Percentiles rank a stretch among this genome's conserved stretches.
Evolutionary conservation across 1,140 invertebrate species (phyloP).

Genomic region (Coptotermes formosanus): DNA sequence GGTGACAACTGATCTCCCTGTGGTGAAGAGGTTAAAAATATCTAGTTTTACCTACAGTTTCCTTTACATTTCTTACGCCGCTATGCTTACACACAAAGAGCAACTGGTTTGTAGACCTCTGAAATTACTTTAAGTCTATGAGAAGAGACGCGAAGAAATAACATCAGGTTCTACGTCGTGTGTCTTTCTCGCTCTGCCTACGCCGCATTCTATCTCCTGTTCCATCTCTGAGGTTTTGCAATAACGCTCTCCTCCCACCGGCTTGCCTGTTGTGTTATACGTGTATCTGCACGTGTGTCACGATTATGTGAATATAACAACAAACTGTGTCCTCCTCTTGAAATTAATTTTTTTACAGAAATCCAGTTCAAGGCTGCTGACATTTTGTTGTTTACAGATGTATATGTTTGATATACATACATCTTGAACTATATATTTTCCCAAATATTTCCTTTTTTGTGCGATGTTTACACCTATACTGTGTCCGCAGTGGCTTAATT

Average conservation of each 20-base stretch:
- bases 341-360: background rate
- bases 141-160: no score
- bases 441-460: background rate
- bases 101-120: no score
- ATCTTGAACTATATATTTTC: background rate
- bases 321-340: background rate
- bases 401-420: no score
- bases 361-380: background rate
- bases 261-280: background rate
- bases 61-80: no score
- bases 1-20: no score
- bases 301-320: background rate
- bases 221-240: background rate
- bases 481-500: background rate
- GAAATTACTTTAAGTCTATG: no score
- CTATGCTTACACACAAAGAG: no score
- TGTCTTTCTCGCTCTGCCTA: background rate
- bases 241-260: background rate
- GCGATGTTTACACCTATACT: background rate
- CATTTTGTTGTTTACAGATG: background rate
- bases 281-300: background rate
- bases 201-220: background rate
- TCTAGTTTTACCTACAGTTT: no score
- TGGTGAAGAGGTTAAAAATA: no score
- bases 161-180: background rate